Conservation (phyloP, 2,113 vertebrate genomes). For the Sylvia atricapilla region DNA sequence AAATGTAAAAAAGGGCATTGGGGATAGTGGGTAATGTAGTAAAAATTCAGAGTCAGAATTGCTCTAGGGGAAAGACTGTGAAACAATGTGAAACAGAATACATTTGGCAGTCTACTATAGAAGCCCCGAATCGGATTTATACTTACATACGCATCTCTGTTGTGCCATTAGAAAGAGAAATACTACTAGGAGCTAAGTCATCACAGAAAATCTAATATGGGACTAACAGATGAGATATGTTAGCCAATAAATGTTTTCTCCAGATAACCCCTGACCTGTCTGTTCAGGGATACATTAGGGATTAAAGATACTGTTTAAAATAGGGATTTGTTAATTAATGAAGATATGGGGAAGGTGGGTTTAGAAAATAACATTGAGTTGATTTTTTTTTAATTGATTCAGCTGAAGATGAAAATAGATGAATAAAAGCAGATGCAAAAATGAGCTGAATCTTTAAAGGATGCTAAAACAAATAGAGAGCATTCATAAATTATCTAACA, state of each 20-base stretch:
- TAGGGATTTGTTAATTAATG: neutral
- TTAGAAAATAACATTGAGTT: neutral
- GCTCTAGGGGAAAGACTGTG: neutral
- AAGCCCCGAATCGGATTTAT: neutral
- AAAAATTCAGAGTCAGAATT: neutral
- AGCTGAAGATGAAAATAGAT: neutral
- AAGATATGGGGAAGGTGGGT: neutral
- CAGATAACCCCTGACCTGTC: neutral
- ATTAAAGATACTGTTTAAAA: constrained; percentile 28
- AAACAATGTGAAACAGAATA: neutral
- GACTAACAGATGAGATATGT: neutral
- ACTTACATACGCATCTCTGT: neutral
- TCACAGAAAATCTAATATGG: constrained; percentile 34
- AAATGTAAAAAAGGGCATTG: neutral
- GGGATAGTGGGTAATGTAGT: neutral
- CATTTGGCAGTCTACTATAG: neutral
- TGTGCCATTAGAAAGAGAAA: neutral
- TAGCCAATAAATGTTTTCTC: constrained; percentile 2
- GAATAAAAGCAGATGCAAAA: neutral
- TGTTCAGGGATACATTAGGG: neutral
- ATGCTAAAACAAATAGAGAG: neutral
- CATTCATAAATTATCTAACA: neutral
- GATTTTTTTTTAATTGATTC: neutral
- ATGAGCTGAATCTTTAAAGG: neutral
- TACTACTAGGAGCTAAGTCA: neutral